phyloP scores from a whole-genome alignment of 2,113 vertebrate genomes.

The Myrmecophaga tridactyla region DNA sequence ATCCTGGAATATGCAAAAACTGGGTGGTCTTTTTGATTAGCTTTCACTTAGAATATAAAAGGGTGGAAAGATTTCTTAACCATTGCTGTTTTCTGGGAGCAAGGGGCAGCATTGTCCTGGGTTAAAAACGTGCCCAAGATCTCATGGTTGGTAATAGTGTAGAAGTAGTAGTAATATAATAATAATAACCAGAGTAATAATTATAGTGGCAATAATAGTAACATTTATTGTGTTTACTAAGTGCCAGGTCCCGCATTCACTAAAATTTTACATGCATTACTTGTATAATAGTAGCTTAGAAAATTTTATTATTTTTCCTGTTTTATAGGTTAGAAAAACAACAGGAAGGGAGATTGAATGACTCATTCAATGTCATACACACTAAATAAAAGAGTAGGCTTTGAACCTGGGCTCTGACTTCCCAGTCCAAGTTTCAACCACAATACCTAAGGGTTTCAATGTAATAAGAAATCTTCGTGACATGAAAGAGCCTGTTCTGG shows the following conservation, averaged over 20 bases:
- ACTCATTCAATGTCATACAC: too few relatives aligned
- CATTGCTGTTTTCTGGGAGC: not conserved
- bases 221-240: not conserved
- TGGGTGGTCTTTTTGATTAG: too few relatives aligned
- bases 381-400: not conserved
- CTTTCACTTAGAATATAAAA: not conserved
- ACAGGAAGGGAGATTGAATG: not conserved
- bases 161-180: too few relatives aligned
- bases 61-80: too few relatives aligned
- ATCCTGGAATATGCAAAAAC: too few relatives aligned
- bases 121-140: too few relatives aligned
- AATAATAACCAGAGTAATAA: not conserved
- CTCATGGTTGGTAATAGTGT: not conserved
- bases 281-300: not conserved
- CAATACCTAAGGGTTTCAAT: rapidly evolving
- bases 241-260: not conserved
- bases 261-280: too few relatives aligned
- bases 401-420: not conserved
- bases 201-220: rapidly evolving
- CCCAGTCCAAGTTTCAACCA: rapidly evolving
- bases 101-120: not conserved
- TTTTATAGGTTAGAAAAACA: not conserved
- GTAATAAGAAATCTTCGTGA: rapidly evolving
- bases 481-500: not conserved
- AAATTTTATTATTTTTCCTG: not conserved